Conservation (phyloP, 2,113 vertebrate genomes). For the Nesoenas mayeri region DNA sequence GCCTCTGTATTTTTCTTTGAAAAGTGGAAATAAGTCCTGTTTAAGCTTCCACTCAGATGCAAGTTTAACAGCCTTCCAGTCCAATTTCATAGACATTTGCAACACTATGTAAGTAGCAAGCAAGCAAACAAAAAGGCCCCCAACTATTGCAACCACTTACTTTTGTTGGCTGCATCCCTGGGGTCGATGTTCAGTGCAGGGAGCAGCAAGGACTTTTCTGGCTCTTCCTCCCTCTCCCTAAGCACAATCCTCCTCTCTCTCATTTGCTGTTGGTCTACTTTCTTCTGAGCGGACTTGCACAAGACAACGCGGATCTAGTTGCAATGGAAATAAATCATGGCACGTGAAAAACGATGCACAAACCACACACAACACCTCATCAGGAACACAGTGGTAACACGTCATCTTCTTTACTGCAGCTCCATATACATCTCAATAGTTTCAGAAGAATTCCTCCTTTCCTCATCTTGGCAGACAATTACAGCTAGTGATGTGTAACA, state of each 20-base stretch:
- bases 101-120: background rate
- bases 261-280: conserved; percentile 54
- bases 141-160: background rate
- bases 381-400: background rate
- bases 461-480: background rate
- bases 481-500: background rate
- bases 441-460: background rate
- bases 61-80: background rate
- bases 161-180: background rate
- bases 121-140: background rate
- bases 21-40: no score
- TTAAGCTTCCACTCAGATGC: background rate
- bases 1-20: no score
- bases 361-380: background rate
- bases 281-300: conserved; percentile 68
- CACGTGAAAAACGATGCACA: background rate
- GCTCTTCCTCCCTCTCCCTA: background rate
- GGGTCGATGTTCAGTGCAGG: background rate
- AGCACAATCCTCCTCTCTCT: conserved; percentile 12
- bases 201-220: background rate
- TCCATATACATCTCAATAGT: no score
- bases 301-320: conserved; percentile 56
- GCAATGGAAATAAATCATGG: background rate
- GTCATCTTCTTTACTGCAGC: background rate
- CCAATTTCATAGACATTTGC: background rate